These are phyloP conservation scores for Halichondria panicea DNA, from an alignment of 37 sponge, comb jelly and placozoan genomes.

Conservation along the genomic window DNA sequence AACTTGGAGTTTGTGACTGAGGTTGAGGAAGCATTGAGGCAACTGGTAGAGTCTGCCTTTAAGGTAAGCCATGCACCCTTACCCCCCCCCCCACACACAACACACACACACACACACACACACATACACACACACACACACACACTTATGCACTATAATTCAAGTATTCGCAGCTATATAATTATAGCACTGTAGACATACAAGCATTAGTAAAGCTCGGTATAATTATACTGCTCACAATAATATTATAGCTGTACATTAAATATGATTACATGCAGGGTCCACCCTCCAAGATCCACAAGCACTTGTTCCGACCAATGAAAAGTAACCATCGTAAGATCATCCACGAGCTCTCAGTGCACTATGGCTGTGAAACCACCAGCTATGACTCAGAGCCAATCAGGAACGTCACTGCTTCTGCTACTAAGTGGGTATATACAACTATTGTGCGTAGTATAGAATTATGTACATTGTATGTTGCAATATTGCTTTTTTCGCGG, in stretches of 20 bases:
- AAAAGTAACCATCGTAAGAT: constrained; percentile 47
- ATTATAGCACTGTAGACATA: background rate
- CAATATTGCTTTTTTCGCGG: too few relatives aligned
- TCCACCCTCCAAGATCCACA: background rate
- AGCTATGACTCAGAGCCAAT: constrained; percentile 67
- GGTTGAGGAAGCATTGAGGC: constrained; percentile 25
- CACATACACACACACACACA: too few relatives aligned
- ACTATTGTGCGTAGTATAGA: too few relatives aligned
- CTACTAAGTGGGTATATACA: constrained; percentile 40
- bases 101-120: too few relatives aligned
- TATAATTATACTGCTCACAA: too few relatives aligned
- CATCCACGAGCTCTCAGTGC: constrained; percentile 78
- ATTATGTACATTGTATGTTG: too few relatives aligned
- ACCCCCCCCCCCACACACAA: too few relatives aligned
- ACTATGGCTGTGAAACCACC: constrained; percentile 53
- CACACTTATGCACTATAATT: background rate
- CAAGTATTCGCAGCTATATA: background rate
- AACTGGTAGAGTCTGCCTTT: constrained; percentile 13
- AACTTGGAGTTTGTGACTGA: background rate
- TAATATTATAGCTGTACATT: too few relatives aligned
- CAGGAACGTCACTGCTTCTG: constrained; percentile 47
- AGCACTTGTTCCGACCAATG: constrained; percentile 55
- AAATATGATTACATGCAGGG: background rate
- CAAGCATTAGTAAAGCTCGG: too few relatives aligned
- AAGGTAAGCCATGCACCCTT: too few relatives aligned